Conservation (phyloP, 1,140 invertebrate genomes). For the Pseudachorutes palmiensis region DNA sequence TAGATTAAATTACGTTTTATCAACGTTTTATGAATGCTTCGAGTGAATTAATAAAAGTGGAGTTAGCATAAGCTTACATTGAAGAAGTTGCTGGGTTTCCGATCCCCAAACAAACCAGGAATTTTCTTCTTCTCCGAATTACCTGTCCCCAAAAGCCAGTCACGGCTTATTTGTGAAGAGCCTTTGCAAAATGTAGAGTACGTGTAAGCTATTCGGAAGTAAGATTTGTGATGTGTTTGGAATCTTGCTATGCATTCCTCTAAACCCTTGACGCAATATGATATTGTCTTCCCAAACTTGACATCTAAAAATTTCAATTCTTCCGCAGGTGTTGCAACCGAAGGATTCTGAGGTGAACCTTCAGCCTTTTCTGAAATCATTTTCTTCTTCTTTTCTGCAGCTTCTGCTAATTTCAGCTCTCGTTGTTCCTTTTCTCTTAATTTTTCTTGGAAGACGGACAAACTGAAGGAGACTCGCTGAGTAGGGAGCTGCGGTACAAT, state of each 20-base stretch:
- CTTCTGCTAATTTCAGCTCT: not conserved
- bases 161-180: conserved; percentile 57
- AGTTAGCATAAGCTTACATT: too few relatives aligned
- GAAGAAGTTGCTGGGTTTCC: conserved; percentile 79
- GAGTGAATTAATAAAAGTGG: too few relatives aligned
- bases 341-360: too few relatives aligned
- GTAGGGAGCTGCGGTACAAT: not conserved
- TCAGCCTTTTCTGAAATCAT: not conserved
- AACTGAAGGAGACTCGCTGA: conserved; percentile 15
- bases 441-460: conserved; percentile 21
- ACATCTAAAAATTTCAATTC: conserved; percentile 23
- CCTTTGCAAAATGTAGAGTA: conserved; percentile 64
- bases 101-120: conserved; percentile 69
- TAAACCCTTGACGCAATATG: conserved; percentile 62
- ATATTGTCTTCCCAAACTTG: conserved; percentile 41
- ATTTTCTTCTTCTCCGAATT: conserved; percentile 52
- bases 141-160: conserved; percentile 57
- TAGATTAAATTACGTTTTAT: conserved; percentile 16
- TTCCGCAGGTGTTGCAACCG: not conserved
- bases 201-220: conserved; percentile 76
- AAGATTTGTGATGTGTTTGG: conserved; percentile 84
- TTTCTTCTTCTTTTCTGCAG: conserved; percentile 10
- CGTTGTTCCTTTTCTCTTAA: conserved; percentile 17
- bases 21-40: too few relatives aligned
- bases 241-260: conserved; percentile 76